Evolutionary conservation across 1,140 invertebrate species (phyloP).

Genomic region (Notospermus geniculatus): DNA sequence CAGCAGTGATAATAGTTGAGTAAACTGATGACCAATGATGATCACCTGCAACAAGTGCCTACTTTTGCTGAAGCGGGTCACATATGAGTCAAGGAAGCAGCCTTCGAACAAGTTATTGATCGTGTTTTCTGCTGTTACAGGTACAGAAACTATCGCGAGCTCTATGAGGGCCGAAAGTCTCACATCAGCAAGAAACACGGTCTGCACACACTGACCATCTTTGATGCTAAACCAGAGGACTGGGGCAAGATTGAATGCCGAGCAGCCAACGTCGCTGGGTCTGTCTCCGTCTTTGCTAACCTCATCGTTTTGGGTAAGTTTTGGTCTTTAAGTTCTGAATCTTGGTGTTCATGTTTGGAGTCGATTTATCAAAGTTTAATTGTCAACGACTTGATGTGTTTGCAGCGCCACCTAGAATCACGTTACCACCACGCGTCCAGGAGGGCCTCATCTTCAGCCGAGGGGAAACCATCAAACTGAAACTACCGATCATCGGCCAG

Average conservation of each 20-base stretch:
- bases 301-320: constrained; percentile 90
- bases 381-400: constrained; percentile 30
- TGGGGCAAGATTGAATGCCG: constrained; percentile 97
- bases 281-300: constrained; percentile 87
- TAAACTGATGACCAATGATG: too few species aligned
- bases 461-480: constrained; percentile 94
- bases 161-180: constrained; percentile 85
- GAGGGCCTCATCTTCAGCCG: constrained; percentile 96
- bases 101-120: constrained; percentile 17
- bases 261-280: constrained; percentile 89
- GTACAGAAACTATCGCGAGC: constrained; percentile 84
- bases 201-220: constrained; percentile 80
- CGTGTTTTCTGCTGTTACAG: constrained; percentile 59
- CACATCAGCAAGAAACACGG: constrained; percentile 82
- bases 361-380: neutral
- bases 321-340: neutral
- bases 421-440: constrained; percentile 91
- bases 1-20: too few species aligned
- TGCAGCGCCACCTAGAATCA: constrained; percentile 88
- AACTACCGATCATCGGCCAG: constrained; percentile 95
- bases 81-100: too few species aligned
- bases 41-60: too few species aligned
- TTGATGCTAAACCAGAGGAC: constrained; percentile 91
- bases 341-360: constrained; percentile 7
- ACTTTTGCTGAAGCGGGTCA: too few species aligned